phyloP scores from a whole-genome alignment of 2,888 invertebrate species.

The Pteria penguin region DNA sequence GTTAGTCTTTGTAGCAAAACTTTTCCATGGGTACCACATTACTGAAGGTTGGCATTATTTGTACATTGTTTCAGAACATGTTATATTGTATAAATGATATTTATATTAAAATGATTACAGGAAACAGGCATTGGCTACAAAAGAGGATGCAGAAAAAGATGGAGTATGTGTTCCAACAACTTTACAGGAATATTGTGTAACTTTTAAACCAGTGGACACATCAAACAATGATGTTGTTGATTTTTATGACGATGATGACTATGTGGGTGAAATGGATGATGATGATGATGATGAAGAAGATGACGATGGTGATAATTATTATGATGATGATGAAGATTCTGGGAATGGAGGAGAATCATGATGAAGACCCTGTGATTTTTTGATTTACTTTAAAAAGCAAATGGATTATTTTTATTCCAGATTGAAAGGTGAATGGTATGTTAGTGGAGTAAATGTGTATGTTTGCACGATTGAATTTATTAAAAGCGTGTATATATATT shows the following conservation, averaged over 20 bases:
- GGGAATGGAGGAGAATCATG: constrained; percentile 74
- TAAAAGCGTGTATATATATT: too few species aligned
- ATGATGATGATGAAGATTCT: constrained; percentile 74
- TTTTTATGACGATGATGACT: constrained; percentile 72
- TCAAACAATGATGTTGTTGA: constrained; percentile 66
- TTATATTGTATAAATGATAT: too few species aligned
- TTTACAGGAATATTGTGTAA: constrained; percentile 98
- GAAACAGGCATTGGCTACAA: constrained; percentile 97
- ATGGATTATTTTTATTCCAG: not conserved
- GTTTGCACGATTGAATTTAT: too few species aligned
- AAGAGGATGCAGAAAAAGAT: constrained; percentile 96
- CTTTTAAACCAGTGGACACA: constrained; percentile 86
- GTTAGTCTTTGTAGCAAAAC: too few species aligned
- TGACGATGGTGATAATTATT: constrained; percentile 60
- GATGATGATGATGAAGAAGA: constrained; percentile 58
- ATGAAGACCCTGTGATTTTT: constrained; percentile 39
- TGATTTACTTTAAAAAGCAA: not conserved
- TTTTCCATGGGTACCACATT: too few species aligned
- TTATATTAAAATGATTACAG: too few species aligned
- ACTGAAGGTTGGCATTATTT: too few species aligned
- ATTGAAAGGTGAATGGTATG: too few species aligned
- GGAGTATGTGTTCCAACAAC: constrained; percentile 98
- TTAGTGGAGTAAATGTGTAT: too few species aligned
- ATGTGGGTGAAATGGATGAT: constrained; percentile 69
- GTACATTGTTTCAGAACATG: too few species aligned